Evolutionary conservation across 2,797 vertebrate genomes (phyloP).

Genomic region (Labroides dimidiatus): DNA sequence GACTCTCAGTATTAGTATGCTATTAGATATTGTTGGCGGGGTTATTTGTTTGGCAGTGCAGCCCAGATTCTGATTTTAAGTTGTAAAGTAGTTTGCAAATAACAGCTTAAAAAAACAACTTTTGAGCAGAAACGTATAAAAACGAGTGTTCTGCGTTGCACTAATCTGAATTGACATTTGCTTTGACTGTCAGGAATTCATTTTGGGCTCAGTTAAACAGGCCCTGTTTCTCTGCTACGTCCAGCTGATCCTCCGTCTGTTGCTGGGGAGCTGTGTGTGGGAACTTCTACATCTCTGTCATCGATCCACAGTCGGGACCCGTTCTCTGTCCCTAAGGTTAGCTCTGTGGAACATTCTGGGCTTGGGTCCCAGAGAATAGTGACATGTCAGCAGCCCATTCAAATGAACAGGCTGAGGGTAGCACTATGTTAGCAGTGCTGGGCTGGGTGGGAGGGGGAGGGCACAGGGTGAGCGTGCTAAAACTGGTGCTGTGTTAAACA

Average conservation of each 20-base stretch:
- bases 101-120: not conserved
- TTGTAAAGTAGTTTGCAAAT: not conserved
- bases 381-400: constrained; percentile 88
- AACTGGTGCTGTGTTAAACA: constrained; percentile 71
- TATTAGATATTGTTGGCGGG: too few species aligned
- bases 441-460: constrained; percentile 40
- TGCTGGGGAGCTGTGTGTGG: constrained; percentile 43
- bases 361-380: constrained; percentile 85
- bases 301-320: constrained; percentile 63
- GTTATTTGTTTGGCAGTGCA: too few species aligned
- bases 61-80: too few species aligned
- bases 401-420: constrained; percentile 86
- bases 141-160: not conserved
- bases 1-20: not conserved
- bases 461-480: constrained; percentile 54
- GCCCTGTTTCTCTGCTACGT: constrained; percentile 3
- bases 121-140: not conserved
- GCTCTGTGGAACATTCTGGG: constrained; percentile 86
- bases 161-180: not conserved
- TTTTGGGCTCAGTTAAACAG: constrained; percentile 12
- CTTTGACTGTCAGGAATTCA: constrained; percentile 32
- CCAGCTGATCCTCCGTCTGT: constrained; percentile 50
- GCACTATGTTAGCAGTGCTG: constrained; percentile 81
- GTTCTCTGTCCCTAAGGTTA: constrained; percentile 78
- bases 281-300: constrained; percentile 52